Base-by-base conservation (phyloP, 2,797 vertebrate species). In the Tragelaphus eurycerus region DNA sequence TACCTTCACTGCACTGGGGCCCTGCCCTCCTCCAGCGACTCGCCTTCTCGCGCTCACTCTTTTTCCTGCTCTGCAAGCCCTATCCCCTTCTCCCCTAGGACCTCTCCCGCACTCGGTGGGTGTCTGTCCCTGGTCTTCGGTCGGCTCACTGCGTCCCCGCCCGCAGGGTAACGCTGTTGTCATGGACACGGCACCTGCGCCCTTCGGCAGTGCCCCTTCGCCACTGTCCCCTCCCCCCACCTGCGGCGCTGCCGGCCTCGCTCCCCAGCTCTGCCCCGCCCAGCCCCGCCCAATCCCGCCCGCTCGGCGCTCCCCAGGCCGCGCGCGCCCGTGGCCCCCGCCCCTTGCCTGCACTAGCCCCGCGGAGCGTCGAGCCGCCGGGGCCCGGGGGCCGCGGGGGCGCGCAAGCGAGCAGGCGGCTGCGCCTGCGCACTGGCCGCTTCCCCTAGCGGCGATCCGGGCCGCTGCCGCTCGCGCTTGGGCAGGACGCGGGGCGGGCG, bases 391-490 rank as follows among this genome's bases (percentile, higher is more conserved):
- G 34, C 57, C 92, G 74, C 93, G 93, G 87, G 96, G 74, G 50
- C 92, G 96, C 93, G 96, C 96, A 0, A 6, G 90, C 27, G 19
- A 50, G 93, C 50, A 2, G 85, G 97, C 97, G 92, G 98, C 95
- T 79, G 98, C 98, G 98, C 98, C 97, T 97, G 98, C 98, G 98
- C 98, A 97, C 92, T 97, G 87, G 55, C 60, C n/a, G 21, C 95
- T 90, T 97, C 98, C 98, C 98, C 98, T 97, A 98, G 98, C 97
- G 98, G 98, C 98, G 97, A 97, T 97, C 93, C 94, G 67, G 94
- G 93, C 97, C 57, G 97, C 97, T 83, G 97, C 97, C 93, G 98
- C 97, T 96, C 74, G 97, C 82, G 96, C 98, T 88, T 90, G 62
- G 97, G 98, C 95, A 92, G 98, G 95, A 97, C 96, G 96, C 95